A percentile compares a stretch with the other conserved stretches of the same genome.
Conservation (phyloP, 2,888 invertebrate species). For the Oxytorus armatus region DNA sequence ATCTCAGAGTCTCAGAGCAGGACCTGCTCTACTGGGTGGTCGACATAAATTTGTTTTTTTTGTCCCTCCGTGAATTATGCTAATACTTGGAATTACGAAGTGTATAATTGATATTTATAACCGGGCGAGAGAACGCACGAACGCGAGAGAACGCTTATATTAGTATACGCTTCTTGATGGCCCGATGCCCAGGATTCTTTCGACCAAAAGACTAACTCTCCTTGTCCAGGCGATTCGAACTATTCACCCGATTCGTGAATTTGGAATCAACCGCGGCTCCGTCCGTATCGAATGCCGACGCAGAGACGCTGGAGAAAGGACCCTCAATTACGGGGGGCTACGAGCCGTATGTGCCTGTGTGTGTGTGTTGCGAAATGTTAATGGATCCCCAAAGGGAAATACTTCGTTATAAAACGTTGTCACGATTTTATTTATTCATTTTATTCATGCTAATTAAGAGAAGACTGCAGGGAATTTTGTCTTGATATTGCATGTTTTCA, state of each 20-base stretch:
- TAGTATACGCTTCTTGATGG: slow-evolving; percentile 10
- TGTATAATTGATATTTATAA: slow-evolving; percentile 83
- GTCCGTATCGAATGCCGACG: slow-evolving; percentile 19
- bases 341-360: background rate
- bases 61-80: slow-evolving; percentile 79
- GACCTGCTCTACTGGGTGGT: slow-evolving; percentile 80
- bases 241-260: slow-evolving; percentile 61
- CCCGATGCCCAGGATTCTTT: slow-evolving; percentile 20
- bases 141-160: slow-evolving; percentile 25
- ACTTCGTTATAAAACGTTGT: slow-evolving; percentile 24
- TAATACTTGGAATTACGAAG: slow-evolving; percentile 80
- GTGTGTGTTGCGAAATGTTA: slow-evolving; percentile 63
- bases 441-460: background rate
- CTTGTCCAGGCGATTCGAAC: slow-evolving; percentile 20
- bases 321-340: slow-evolving; percentile 62
- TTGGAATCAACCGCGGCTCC: slow-evolving; percentile 37
- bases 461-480: background rate
- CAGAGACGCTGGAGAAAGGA: slow-evolving; percentile 25
- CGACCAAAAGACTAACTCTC: background rate
- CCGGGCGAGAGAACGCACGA: slow-evolving; percentile 61
- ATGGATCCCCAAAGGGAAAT: slow-evolving; percentile 55
- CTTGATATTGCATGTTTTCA: too few species aligned
- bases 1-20: slow-evolving; percentile 28
- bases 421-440: slow-evolving; percentile 8
- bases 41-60: slow-evolving; percentile 79